phyloP scores from a whole-genome alignment of 2,797 vertebrate genomes.

The Sebastiscus albofasciatus region DNA sequence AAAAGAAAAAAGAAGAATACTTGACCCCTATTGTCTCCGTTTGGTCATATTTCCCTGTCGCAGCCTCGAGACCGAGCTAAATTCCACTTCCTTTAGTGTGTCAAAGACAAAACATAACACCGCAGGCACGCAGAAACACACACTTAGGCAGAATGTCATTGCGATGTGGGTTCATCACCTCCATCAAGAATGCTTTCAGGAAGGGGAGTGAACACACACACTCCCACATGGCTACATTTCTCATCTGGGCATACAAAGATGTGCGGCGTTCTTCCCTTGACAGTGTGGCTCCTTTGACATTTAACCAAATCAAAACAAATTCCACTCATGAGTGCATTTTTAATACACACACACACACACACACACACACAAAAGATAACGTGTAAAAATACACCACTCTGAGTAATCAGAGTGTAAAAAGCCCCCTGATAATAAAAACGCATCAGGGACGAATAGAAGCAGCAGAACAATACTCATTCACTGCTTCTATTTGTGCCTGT shows the following conservation, averaged over 20 bases:
- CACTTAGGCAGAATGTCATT: conserved; percentile 49
- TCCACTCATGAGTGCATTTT: conserved; percentile 59
- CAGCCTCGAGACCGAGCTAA: conserved; percentile 2
- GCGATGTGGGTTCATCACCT: conserved; percentile 64
- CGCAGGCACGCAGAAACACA: conserved; percentile 30
- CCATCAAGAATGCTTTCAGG: conserved; percentile 58
- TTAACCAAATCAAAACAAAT: conserved; percentile 70
- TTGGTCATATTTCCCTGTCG: conserved; percentile 52
- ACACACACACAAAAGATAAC: neutral
- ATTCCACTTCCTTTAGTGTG: conserved; percentile 42
- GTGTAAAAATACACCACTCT: conserved; percentile 23
- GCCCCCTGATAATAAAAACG: conserved; percentile 35
- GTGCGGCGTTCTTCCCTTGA: conserved; percentile 32
- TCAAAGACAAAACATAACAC: conserved; percentile 51
- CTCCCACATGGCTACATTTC: conserved; percentile 40
- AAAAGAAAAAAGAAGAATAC: conserved; percentile 6
- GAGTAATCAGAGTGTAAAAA: conserved; percentile 46
- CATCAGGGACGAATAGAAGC: neutral
- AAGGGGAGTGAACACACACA: conserved; percentile 17
- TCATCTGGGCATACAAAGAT: conserved; percentile 30
- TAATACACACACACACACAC: conserved; percentile 2
- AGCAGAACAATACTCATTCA: conserved; percentile 8
- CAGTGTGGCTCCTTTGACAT: conserved; percentile 62
- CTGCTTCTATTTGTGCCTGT: conserved; percentile 25
- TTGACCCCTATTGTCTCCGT: conserved; percentile 65